Evolutionary conservation across 2,113 vertebrate species (phyloP).

Genomic region (Ictalurus punctatus): DNA sequence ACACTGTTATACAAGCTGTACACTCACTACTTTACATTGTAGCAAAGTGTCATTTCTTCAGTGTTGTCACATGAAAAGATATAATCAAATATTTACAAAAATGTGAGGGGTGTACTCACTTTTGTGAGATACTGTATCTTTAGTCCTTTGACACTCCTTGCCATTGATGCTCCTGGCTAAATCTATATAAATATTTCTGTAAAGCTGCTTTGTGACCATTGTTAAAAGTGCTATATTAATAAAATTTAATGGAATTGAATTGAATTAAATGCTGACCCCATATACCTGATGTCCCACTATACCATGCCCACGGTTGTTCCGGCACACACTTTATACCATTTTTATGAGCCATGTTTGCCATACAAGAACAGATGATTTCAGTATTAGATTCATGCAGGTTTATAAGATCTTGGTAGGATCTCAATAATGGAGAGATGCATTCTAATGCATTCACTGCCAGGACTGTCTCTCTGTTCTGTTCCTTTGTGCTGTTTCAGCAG

Average conservation of each 20-base stretch:
- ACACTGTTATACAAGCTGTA: no score
- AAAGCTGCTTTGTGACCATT: not conserved
- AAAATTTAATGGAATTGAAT: not conserved
- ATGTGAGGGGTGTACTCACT: no score
- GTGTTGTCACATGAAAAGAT: no score
- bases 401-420: not conserved
- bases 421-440: not conserved
- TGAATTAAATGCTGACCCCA: no score
- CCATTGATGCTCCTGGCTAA: no score
- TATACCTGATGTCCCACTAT: no score
- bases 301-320: no score
- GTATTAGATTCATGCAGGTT: not conserved
- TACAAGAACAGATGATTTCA: not conserved
- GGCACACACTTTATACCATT: not conserved
- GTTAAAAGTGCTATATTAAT: not conserved
- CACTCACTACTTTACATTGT: no score
- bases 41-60: no score
- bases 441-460: not conserved
- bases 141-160: no score
- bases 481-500: constrained; percentile 34
- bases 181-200: no score
- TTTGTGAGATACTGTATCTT: not conserved
- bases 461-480: not conserved
- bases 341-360: not conserved
- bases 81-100: no score